Conservation (phyloP, 2,888 invertebrate genomes). For the Agapostemon virescens region DNA sequence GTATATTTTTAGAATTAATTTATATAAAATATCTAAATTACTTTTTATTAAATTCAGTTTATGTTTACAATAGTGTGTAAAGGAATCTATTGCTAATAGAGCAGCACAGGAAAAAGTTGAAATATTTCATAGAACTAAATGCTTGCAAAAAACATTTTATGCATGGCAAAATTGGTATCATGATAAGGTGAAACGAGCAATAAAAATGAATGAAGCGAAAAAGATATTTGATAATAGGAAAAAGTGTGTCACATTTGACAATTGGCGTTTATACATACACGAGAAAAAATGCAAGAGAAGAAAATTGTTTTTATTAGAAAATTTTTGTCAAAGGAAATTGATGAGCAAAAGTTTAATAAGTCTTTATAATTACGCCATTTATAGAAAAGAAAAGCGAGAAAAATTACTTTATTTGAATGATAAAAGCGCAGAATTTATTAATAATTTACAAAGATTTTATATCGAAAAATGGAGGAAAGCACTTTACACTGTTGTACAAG, state of each 20-base stretch:
- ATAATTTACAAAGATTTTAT: conserved; percentile 39
- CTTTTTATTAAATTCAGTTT: conserved; percentile 13
- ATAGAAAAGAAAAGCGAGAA: conserved; percentile 56
- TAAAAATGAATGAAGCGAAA: conserved; percentile 25
- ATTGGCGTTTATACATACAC: conserved; percentile 61
- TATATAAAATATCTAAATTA: neutral
- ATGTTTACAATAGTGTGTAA: conserved; percentile 44
- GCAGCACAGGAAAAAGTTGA: conserved; percentile 29
- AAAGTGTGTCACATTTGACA: conserved; percentile 41
- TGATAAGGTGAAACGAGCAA: conserved; percentile 18
- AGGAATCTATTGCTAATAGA: conserved; percentile 27
- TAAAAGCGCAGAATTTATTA: conserved; percentile 35
- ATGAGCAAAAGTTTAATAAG: conserved; percentile 31
- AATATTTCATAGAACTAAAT: conserved; percentile 34
- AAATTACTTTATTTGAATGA: conserved; percentile 48
- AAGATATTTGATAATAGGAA: conserved; percentile 32
- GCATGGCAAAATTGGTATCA: conserved; percentile 52
- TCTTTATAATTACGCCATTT: conserved; percentile 52
- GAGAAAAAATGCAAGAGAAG: conserved; percentile 63
- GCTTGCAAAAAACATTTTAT: conserved; percentile 37
- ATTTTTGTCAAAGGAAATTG: conserved; percentile 52
- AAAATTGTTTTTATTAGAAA: conserved; percentile 44
- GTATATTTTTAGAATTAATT: conserved; percentile 5
- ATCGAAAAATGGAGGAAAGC: conserved; percentile 62
- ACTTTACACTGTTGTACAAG: conserved; percentile 47